A percentile compares a stretch with the other conserved stretches of the same genome.
Conservation (phyloP, 2,888 invertebrate species). For the Sphecodes monilicornis region DNA sequence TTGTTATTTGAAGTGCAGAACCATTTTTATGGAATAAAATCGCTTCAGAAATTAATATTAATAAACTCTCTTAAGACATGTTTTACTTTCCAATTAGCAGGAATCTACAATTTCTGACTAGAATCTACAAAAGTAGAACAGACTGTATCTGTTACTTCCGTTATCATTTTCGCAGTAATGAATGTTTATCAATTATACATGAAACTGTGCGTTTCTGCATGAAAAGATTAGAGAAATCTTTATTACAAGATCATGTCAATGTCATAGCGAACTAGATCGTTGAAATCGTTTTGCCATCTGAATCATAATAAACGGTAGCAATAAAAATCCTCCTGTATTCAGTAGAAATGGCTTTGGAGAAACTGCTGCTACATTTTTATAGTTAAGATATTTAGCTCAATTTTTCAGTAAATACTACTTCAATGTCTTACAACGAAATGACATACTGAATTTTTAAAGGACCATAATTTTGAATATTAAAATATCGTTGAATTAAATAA, state of each 20-base stretch:
- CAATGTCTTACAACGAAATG: background rate
- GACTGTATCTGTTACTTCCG: background rate
- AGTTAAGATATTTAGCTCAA: background rate
- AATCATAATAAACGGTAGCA: background rate
- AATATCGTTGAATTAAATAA: too few relatives aligned
- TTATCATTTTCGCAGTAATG: background rate
- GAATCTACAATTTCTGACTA: background rate
- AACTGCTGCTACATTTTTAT: background rate
- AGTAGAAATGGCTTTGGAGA: background rate
- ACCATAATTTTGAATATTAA: background rate
- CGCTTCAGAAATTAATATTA: background rate
- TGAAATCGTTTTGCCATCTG: background rate
- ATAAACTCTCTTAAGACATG: background rate
- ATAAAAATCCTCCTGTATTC: background rate
- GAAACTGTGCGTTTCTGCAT: background rate
- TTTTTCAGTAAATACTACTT: background rate
- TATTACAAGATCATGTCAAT: background rate
- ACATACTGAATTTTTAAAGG: background rate
- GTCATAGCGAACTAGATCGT: conserved; percentile 1
- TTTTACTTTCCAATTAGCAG: background rate
- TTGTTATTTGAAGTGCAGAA: background rate
- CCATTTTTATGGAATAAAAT: background rate
- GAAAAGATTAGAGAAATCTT: background rate
- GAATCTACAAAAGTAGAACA: background rate
- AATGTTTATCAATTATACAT: background rate